phyloP scores from a whole-genome alignment of 2,797 vertebrate species.

The Chelidonichthys spinosus region DNA sequence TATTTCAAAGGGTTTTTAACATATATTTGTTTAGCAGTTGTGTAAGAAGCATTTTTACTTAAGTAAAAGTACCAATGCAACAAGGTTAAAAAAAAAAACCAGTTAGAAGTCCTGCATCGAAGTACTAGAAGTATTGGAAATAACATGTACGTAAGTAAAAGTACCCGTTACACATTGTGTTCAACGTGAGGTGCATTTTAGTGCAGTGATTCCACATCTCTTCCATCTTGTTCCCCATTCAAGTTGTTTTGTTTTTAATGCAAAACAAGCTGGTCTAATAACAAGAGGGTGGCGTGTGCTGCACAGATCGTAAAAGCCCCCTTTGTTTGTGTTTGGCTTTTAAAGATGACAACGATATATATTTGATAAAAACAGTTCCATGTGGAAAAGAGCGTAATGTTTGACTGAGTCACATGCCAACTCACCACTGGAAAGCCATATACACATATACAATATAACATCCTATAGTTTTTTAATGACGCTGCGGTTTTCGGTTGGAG shows the following conservation, averaged over 20 bases:
- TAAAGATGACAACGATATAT: neutral
- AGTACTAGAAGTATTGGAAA: too few relatives aligned
- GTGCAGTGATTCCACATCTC: neutral
- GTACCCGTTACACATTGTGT: too few relatives aligned
- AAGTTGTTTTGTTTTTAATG: neutral
- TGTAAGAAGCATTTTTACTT: neutral
- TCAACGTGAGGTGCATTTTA: neutral
- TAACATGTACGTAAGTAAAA: too few relatives aligned
- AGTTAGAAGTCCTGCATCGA: neutral
- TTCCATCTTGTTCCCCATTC: neutral
- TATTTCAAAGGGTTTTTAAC: neutral
- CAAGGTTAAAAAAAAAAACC: neutral
- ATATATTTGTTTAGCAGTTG: neutral
- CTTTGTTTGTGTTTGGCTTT: constrained; percentile 12
- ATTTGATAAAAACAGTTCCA: constrained; percentile 15
- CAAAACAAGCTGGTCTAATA: too few relatives aligned
- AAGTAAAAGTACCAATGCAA: neutral
- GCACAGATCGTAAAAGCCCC: too few relatives aligned
- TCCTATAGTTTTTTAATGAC: constrained; percentile 57
- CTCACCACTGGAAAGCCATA: constrained; percentile 2
- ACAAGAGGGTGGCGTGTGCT: too few relatives aligned
- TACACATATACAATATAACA: neutral
- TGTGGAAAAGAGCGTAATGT: constrained; percentile 24
- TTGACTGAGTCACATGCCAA: constrained; percentile 31
- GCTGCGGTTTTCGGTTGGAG: constrained; percentile 47